Percentiles rank a stretch among this genome's conserved stretches.
phyloP scores from a whole-genome alignment of 2,113 vertebrate species.

The Ailuropoda melanoleuca region DNA sequence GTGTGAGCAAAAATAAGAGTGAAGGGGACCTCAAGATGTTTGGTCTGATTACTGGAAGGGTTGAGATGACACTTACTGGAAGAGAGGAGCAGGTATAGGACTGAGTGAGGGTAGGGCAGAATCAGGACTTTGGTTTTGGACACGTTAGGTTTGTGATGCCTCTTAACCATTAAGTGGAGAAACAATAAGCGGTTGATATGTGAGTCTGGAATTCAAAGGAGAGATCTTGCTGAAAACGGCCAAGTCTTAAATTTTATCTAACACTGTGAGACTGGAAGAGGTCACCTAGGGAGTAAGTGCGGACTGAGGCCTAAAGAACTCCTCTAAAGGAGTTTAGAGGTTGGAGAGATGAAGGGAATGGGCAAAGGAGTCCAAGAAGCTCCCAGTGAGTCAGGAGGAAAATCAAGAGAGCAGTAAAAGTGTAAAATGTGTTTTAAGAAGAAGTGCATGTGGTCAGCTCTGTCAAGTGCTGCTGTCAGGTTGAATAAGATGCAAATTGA shows the following conservation, averaged over 20 bases:
- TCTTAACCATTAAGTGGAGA: constrained; percentile 1
- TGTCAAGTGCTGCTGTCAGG: not conserved
- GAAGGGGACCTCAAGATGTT: not conserved
- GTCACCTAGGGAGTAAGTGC: not conserved
- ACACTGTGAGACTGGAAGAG: not conserved
- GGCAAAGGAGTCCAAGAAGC: not conserved
- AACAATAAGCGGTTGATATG: not conserved
- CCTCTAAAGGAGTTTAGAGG: too few relatives aligned
- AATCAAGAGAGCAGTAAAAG: not conserved
- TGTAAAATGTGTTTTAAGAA: not conserved
- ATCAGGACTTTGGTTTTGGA: not conserved
- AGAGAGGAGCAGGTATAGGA: not conserved
- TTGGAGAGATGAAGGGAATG: not conserved
- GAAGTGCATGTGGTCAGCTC: not conserved
- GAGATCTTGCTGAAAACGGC: not conserved
- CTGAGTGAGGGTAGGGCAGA: not conserved
- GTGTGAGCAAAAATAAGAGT: not conserved
- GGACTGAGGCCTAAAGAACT: not conserved
- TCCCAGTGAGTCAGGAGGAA: not conserved
- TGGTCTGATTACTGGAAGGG: not conserved
- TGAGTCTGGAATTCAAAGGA: not conserved
- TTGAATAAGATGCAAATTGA: not conserved
- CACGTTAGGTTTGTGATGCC: not conserved
- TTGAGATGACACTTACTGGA: not conserved
- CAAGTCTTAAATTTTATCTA: not conserved